phyloP scores from a whole-genome alignment of 2,113 vertebrate species.

The Pogona vitticeps region DNA sequence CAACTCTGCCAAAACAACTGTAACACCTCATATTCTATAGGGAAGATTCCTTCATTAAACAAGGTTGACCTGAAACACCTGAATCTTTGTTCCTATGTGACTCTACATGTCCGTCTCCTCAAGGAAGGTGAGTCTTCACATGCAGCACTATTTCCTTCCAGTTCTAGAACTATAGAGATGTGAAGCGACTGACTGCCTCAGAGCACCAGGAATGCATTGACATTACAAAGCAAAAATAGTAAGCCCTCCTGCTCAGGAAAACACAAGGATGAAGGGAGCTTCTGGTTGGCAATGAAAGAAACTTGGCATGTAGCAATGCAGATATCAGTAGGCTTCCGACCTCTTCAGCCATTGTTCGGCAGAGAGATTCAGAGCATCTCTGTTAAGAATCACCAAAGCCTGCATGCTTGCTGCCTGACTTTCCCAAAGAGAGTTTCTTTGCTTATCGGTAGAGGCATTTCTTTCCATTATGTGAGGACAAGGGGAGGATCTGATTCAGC shows the following conservation, averaged over 20 bases:
- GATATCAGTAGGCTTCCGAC: neutral
- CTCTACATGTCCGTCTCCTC: neutral
- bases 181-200: neutral
- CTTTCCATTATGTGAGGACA: neutral
- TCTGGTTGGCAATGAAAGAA: neutral
- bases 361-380: neutral
- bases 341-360: neutral
- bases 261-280: neutral
- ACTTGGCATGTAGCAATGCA: neutral
- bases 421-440: neutral
- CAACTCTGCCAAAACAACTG: neutral
- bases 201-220: neutral
- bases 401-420: neutral
- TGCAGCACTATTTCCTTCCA: no score
- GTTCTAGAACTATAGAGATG: neutral
- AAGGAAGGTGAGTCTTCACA: no score
- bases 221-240: neutral
- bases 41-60: neutral
- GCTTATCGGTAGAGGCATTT: neutral
- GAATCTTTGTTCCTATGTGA: neutral
- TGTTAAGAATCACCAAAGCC: neutral
- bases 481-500: neutral
- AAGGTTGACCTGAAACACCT: neutral
- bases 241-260: neutral
- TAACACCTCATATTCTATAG: neutral